phyloP scores from a whole-genome alignment of 2,797 vertebrate species.

The Phrynocephalus forsythii region DNA sequence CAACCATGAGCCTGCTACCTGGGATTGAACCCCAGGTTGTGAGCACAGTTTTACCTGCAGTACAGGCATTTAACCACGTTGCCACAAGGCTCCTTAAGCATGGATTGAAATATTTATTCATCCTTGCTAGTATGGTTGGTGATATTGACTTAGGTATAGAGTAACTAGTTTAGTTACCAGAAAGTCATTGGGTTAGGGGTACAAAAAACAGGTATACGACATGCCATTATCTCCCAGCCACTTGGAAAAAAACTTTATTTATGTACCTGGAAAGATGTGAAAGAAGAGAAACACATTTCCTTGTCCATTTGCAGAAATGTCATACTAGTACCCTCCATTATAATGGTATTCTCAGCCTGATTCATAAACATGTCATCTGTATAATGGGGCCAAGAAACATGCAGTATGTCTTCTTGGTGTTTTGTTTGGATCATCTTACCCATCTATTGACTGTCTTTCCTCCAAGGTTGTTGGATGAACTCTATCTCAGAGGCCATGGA shows the following conservation, averaged over 20 bases:
- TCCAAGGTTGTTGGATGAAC: too few species aligned
- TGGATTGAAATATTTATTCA: neutral
- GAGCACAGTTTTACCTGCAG: too few species aligned
- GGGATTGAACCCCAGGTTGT: too few species aligned
- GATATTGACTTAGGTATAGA: neutral
- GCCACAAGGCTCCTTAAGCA: neutral
- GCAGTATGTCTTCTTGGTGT: neutral
- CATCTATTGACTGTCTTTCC: too few species aligned
- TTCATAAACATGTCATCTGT: neutral
- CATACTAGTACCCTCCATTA: neutral
- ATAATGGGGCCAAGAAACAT: neutral
- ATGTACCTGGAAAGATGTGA: neutral
- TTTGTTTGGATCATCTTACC: too few species aligned
- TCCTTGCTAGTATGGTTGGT: neutral
- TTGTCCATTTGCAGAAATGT: neutral
- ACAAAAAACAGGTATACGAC: neutral
- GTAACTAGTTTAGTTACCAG: neutral
- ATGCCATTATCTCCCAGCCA: neutral
- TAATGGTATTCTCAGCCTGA: neutral
- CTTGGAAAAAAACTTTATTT: neutral
- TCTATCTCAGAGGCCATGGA: too few species aligned
- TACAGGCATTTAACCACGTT: too few species aligned
- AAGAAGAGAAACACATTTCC: neutral
- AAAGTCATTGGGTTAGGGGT: neutral
- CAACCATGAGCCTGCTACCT: too few species aligned